Evolutionary conservation across 2,113 vertebrate genomes (phyloP).

Genomic region (Alaudala cheleensis): DNA sequence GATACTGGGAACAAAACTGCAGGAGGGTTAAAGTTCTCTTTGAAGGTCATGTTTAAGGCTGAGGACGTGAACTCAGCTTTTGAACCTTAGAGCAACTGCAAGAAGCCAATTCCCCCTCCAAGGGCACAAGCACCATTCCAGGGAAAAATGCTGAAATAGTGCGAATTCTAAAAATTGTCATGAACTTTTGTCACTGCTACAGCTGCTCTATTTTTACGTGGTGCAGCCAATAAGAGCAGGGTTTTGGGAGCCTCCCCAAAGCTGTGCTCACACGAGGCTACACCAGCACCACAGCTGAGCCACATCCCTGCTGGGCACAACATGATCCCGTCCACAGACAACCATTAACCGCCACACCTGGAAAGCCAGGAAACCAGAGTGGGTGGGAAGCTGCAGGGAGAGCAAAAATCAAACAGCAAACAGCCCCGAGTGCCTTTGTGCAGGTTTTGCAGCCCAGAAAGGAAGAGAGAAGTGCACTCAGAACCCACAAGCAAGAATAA

Average conservation of each 20-base stretch:
- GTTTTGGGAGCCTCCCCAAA: not conserved
- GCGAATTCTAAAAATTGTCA: not conserved
- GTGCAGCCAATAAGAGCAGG: not conserved
- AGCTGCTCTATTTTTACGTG: not conserved
- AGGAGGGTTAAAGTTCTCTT: not conserved
- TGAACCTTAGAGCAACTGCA: not conserved
- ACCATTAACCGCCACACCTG: not conserved
- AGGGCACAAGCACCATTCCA: not conserved
- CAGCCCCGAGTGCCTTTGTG: not conserved
- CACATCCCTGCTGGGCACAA: fast-evolving
- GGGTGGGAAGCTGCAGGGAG: not conserved
- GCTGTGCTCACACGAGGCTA: not conserved
- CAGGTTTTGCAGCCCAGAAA: not conserved
- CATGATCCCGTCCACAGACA: not conserved
- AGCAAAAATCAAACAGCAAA: not conserved
- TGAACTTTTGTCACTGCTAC: not conserved
- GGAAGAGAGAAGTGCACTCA: not conserved
- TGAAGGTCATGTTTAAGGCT: not conserved
- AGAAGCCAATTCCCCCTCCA: not conserved
- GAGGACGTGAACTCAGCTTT: not conserved
- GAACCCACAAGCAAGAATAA: not conserved
- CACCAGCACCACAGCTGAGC: not conserved
- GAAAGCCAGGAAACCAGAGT: not conserved
- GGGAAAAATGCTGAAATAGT: not conserved
- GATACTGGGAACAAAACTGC: not conserved